Evolutionary conservation across 2,797 vertebrate species (phyloP).

Genomic region (Eulemur albifrons): DNA sequence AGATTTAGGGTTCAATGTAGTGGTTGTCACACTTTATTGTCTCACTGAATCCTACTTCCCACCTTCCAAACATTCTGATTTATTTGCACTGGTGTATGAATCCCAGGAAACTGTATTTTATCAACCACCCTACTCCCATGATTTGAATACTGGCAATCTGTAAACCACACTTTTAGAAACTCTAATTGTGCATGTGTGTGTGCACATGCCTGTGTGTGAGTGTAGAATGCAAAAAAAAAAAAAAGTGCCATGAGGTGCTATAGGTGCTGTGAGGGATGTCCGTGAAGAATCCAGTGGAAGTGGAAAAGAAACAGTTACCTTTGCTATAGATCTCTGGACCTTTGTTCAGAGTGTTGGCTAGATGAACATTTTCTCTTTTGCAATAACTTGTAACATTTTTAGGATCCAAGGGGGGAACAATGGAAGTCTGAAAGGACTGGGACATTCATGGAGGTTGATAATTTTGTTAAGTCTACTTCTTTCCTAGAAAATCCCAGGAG

Average conservation of each 20-base stretch:
- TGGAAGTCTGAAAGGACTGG: background rate
- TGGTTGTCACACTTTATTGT: background rate
- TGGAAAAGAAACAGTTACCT: background rate
- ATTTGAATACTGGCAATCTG: background rate
- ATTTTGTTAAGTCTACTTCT: slow-evolving; percentile 9
- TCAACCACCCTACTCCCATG: background rate
- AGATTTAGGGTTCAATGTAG: background rate
- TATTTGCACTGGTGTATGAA: background rate
- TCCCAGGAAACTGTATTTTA: background rate
- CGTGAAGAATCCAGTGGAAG: background rate
- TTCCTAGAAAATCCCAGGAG: slow-evolving; percentile 30
- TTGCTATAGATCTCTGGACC: background rate
- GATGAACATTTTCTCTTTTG: background rate
- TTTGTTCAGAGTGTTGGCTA: background rate
- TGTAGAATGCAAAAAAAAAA: background rate
- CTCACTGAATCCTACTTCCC: background rate
- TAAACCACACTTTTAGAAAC: background rate
- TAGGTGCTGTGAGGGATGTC: background rate
- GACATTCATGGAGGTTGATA: background rate
- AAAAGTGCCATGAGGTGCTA: background rate
- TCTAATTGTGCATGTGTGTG: background rate
- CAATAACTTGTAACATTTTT: background rate
- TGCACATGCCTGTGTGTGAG: too few species aligned
- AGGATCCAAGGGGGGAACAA: background rate
- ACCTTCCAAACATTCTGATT: background rate